Evolutionary conservation across 2,888 invertebrate species (phyloP).

Genomic region (Cyaniris semiargus): DNA sequence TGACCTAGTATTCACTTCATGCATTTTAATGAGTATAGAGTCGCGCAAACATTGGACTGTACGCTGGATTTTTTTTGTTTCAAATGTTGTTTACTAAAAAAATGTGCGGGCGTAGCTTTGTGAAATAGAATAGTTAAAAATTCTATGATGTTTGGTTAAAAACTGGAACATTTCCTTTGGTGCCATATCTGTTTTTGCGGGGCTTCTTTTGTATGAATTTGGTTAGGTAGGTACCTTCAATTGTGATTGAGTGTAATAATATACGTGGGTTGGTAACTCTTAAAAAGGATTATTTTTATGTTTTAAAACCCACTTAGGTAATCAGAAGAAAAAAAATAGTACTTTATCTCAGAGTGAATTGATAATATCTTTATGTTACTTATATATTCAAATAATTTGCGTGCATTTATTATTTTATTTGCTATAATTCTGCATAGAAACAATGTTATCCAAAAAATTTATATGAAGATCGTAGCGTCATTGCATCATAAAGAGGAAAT

Average conservation of each 20-base stretch:
- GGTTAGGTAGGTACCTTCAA: neutral
- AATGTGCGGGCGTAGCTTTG: conserved; percentile 39
- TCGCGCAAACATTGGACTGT: conserved; percentile 41
- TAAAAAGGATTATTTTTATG: too few relatives aligned
- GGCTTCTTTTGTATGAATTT: neutral
- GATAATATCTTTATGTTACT: too few relatives aligned
- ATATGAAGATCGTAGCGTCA: too few relatives aligned
- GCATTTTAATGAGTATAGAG: conserved; percentile 67
- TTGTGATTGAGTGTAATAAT: neutral
- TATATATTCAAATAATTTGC: too few relatives aligned
- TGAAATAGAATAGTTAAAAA: conserved; percentile 40
- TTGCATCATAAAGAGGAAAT: too few relatives aligned
- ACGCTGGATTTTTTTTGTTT: conserved; percentile 40
- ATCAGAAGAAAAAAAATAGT: too few relatives aligned
- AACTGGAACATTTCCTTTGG: conserved; percentile 31
- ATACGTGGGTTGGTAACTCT: neutral
- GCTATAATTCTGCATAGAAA: too few relatives aligned
- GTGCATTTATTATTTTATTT: too few relatives aligned
- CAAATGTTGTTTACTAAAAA: conserved; percentile 38
- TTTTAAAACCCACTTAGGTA: too few relatives aligned
- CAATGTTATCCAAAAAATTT: too few relatives aligned
- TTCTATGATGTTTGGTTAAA: conserved; percentile 33
- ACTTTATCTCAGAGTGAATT: too few relatives aligned
- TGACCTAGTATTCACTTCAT: conserved; percentile 54
- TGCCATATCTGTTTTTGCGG: neutral